Conservation (phyloP, 2,888 invertebrate species). For the Amiota mariae region DNA sequence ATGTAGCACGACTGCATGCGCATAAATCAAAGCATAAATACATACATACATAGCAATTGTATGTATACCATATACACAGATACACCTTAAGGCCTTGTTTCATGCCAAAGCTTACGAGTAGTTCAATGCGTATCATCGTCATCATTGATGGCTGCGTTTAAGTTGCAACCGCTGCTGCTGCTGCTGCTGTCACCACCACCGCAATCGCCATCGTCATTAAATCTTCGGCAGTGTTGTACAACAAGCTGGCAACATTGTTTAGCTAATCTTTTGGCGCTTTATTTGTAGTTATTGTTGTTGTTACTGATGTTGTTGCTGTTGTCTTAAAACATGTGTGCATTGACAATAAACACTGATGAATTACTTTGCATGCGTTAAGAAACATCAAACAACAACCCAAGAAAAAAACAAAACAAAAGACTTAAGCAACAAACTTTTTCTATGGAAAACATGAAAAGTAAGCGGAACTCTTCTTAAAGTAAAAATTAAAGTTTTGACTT, state of each 20-base stretch:
- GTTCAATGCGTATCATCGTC: neutral
- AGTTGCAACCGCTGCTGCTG: neutral
- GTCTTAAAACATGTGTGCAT: slow-evolving; percentile 3
- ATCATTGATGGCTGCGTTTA: neutral
- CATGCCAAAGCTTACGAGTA: neutral
- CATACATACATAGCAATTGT: neutral
- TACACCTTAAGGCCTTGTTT: slow-evolving; percentile 1
- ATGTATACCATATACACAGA: neutral
- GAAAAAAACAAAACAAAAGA: slow-evolving; percentile 48
- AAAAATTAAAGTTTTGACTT: too few relatives aligned
- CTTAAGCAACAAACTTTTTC: slow-evolving; percentile 55
- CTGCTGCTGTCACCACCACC: neutral
- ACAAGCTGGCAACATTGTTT: slow-evolving; percentile 24
- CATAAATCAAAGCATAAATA: slow-evolving; percentile 15
- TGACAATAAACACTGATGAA: slow-evolving; percentile 13
- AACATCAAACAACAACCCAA: neutral
- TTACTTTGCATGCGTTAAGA: slow-evolving; percentile 1
- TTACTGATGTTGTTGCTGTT: neutral
- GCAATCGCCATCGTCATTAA: slow-evolving; percentile 18
- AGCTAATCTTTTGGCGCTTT: neutral
- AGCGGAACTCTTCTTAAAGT: neutral
- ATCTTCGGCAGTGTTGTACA: neutral
- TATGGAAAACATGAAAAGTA: neutral
- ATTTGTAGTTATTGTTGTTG: neutral
- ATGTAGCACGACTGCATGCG: neutral